These are phyloP conservation scores for Dendroctonus ponderosae DNA, from an alignment of 1,140 invertebrate species.

Conservation along the genomic window DNA sequence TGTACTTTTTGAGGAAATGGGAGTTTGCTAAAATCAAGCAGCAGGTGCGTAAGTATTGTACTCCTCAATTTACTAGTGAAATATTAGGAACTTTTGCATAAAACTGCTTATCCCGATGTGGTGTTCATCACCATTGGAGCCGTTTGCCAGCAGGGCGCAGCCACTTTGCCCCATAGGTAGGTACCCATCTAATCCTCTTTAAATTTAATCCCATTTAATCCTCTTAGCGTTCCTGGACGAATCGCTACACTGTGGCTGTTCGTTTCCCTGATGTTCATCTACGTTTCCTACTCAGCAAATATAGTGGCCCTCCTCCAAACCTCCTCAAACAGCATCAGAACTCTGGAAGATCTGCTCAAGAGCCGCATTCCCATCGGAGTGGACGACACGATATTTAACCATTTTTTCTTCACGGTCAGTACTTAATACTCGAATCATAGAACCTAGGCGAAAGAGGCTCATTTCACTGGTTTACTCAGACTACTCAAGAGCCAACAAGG, in stretches of 20 bases:
- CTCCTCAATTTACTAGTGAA: not conserved
- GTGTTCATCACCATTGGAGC: constrained; percentile 55
- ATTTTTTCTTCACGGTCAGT: constrained; percentile 63
- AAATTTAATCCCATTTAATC: not conserved
- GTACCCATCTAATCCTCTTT: not conserved
- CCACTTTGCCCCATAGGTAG: constrained; percentile 46
- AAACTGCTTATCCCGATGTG: constrained; percentile 27
- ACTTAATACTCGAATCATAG: not conserved
- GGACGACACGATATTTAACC: constrained; percentile 63
- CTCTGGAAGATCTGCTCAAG: constrained; percentile 57
- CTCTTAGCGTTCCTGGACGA: constrained; percentile 46
- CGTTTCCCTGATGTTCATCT: constrained; percentile 54
- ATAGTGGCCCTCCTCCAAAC: constrained; percentile 66
- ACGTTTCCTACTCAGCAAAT: constrained; percentile 65
- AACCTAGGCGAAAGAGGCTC: not conserved
- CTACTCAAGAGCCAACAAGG: constrained; percentile 58
- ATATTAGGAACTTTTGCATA: not conserved
- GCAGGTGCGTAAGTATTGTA: not conserved
- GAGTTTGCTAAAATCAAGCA: constrained; percentile 37
- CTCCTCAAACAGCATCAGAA: constrained; percentile 60
- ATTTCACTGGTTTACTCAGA: constrained; percentile 46
- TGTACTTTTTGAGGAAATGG: constrained; percentile 50
- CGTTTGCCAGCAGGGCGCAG: constrained; percentile 62
- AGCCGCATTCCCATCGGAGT: constrained; percentile 62
- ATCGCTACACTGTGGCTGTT: constrained; percentile 57